phyloP scores from a whole-genome alignment of 2,888 invertebrate species.

The Glaucopsyche alexis region DNA sequence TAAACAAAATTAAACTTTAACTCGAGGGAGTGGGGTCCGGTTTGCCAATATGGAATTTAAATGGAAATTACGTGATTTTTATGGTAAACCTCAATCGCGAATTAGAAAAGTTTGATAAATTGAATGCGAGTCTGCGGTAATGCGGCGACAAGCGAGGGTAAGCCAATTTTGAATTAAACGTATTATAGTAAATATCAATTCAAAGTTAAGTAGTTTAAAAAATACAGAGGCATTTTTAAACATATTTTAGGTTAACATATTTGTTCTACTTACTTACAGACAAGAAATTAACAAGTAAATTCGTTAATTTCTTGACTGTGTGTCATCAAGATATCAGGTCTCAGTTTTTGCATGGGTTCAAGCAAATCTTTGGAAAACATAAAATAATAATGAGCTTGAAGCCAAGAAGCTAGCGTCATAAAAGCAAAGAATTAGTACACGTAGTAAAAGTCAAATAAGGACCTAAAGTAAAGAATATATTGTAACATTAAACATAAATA shows the following conservation, averaged over 20 bases:
- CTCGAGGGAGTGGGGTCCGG: slow-evolving; percentile 48
- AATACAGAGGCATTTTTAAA: not conserved
- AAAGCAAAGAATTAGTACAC: too few species aligned
- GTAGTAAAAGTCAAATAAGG: too few species aligned
- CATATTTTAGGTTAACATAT: not conserved
- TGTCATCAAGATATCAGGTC: too few species aligned
- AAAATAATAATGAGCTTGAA: too few species aligned
- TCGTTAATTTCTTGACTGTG: too few species aligned
- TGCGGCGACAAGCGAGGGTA: not conserved
- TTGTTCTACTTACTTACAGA: too few species aligned
- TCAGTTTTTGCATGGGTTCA: too few species aligned
- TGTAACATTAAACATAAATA: too few species aligned
- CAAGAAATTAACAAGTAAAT: too few species aligned
- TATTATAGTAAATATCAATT: not conserved
- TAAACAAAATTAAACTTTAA: slow-evolving; percentile 59
- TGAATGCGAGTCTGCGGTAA: slow-evolving; percentile 30
- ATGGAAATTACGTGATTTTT: slow-evolving; percentile 69
- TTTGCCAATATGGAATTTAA: slow-evolving; percentile 65
- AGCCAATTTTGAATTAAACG: not conserved
- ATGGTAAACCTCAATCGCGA: slow-evolving; percentile 64
- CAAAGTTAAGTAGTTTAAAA: not conserved
- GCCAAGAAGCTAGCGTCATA: too few species aligned
- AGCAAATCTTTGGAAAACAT: too few species aligned
- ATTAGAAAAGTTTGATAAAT: slow-evolving; percentile 75
- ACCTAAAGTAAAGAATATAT: too few species aligned